Percentiles rank a stretch among this genome's conserved stretches.
phyloP scores from a whole-genome alignment of 2,797 vertebrate genomes.

The Botia kubotai region DNA sequence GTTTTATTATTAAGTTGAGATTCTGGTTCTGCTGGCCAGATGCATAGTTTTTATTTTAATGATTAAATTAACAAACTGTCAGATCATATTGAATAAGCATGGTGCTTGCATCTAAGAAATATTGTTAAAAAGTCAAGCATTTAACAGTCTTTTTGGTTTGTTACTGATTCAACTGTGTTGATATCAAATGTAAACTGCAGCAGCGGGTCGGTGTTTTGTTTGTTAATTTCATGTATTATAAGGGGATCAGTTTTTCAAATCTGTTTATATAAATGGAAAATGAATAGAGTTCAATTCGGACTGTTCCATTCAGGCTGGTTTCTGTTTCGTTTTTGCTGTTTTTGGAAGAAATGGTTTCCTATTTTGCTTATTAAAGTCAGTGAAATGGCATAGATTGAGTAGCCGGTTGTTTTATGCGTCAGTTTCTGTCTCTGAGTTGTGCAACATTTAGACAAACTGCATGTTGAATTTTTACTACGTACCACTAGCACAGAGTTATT shows the following conservation, averaged over 20 bases:
- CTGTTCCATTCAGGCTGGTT: conserved; percentile 99
- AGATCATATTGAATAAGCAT: conserved; percentile 98
- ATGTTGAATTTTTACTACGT: not conserved
- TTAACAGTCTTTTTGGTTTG: conserved; percentile 89
- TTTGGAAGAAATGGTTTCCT: conserved; percentile 96
- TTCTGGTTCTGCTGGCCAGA: conserved; percentile 99
- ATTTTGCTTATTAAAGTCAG: conserved; percentile 99
- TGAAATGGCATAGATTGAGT: conserved; percentile 89
- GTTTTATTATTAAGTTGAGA: conserved; percentile 85
- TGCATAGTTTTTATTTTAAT: conserved; percentile 96
- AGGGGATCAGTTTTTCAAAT: conserved; percentile 98
- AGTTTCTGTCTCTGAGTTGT: conserved; percentile 32
- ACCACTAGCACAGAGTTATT: not conserved
- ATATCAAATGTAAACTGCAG: conserved; percentile 93
- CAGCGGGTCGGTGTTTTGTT: conserved; percentile 89
- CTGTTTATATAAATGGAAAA: conserved; percentile 97
- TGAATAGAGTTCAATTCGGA: conserved; percentile 94
- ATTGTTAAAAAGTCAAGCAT: conserved; percentile 97
- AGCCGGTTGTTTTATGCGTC: conserved; percentile 65
- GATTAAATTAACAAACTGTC: conserved; percentile 98
- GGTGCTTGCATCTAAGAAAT: conserved; percentile 99
- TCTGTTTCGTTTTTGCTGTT: conserved; percentile 94
- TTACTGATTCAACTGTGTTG: conserved; percentile 99
- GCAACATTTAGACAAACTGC: not conserved
- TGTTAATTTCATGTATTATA: conserved; percentile 95